phyloP scores from a whole-genome alignment of 2,888 invertebrate species.

The Eilema depressum region DNA sequence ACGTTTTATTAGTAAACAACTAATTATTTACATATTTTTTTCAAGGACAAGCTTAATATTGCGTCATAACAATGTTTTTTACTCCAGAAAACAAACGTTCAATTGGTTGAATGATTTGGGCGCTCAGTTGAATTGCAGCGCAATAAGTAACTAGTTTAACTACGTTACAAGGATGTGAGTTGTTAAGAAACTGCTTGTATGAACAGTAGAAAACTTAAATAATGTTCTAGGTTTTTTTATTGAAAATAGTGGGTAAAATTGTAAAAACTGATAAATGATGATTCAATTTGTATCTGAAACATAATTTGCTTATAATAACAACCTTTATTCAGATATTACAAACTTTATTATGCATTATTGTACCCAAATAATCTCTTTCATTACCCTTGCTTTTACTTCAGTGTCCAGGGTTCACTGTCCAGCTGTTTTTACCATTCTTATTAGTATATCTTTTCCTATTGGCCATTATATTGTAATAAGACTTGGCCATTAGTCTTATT shows the following conservation, averaged over 20 bases:
- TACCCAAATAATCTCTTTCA: too few relatives aligned
- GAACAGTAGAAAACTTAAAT: not conserved
- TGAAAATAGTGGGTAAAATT: not conserved
- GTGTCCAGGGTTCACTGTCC: too few relatives aligned
- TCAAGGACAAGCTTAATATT: constrained; percentile 33
- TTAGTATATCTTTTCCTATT: too few relatives aligned
- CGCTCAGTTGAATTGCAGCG: constrained; percentile 7
- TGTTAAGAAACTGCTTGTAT: too few relatives aligned
- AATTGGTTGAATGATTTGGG: not conserved
- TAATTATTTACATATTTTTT: constrained; percentile 24
- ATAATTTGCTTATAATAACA: too few relatives aligned
- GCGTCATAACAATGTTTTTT: constrained; percentile 37
- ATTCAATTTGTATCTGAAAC: too few relatives aligned
- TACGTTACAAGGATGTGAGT: constrained; percentile 7
- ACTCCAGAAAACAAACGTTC: not conserved
- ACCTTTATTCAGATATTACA: too few relatives aligned
- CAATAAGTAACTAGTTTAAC: constrained; percentile 9
- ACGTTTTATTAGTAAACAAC: constrained; percentile 47
- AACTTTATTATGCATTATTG: too few relatives aligned
- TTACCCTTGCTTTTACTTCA: too few relatives aligned
- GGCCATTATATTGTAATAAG: too few relatives aligned
- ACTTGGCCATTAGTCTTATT: too few relatives aligned
- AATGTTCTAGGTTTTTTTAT: not conserved
- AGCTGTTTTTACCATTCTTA: too few relatives aligned
- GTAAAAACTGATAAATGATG: not conserved